Evolutionary conservation across 2,797 vertebrate species (phyloP), one percentile per base, ranked within the genome.

Genomic region (Syncerus caffer): DNA sequence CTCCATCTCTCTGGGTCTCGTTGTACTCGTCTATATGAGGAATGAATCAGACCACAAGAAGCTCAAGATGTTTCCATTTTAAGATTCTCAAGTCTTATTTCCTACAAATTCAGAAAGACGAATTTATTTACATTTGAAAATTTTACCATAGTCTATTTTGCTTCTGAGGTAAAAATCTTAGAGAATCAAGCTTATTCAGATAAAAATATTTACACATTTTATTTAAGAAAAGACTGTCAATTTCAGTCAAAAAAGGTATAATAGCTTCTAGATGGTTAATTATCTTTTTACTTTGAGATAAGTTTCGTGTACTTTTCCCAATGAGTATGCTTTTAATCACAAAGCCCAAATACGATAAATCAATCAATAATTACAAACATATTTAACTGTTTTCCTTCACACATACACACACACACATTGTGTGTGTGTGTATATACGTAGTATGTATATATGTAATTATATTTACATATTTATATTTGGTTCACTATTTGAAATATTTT

Each of bases 401-500:
- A 58, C 95, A 93, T 80, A 21, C 53, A 57, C 4, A 47, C 7
- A 71, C 5, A 34, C 0, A 25, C 6, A 42, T 42, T 13, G 2
- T 31, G 80, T n/a, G 53, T n/a, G 38, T 53, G n/a, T 2, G 16
- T 45, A 17, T 21, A 38, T 23, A 17, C 3, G 4, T 12, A 50
- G 27, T n/a, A 31, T 3, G 13, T 34, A 23, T 4, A 38, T 3
- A 38, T 31, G 3, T 25, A 85, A 67, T 62, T 92, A 87, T 50
- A 95, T 57, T 97, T 96, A 47, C 9, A 11, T 27, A 67, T 96
- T 95, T 97, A 2, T 42, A 96, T 96, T 97, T 97, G 38, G n/a
- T 76, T 90, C 84, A 84, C 93, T 90, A 80, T 76, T 98, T 96
- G 64, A 95, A 96, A 97, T 85, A 95, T 79, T 86, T 78, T 71